A percentile compares a stretch with the other conserved stretches of the same genome.
These are phyloP conservation scores for Arbacia lixula DNA, from an alignment of 53 echinoderm and acorn worm genomes.

Conservation along the genomic window DNA sequence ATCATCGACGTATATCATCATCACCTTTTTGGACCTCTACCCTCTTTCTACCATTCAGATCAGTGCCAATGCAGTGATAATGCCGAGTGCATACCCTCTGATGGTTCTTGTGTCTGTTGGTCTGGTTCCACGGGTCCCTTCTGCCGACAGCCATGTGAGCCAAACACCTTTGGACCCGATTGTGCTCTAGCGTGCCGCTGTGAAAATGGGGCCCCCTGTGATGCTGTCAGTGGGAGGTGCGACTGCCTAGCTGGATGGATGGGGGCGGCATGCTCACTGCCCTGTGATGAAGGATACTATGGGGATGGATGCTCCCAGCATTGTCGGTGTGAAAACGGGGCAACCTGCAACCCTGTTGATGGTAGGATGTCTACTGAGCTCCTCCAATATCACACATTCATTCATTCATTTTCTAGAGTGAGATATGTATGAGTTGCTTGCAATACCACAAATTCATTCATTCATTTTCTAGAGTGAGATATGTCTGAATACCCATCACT, in stretches of 20 bases:
- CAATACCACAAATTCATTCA: not conserved
- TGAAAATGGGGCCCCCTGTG: constrained; percentile 76
- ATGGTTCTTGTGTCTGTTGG: constrained; percentile 79
- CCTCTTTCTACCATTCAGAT: constrained; percentile 8
- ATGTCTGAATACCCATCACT: not conserved
- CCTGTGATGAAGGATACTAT: constrained; percentile 75
- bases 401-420: not conserved
- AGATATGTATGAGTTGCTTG: not conserved
- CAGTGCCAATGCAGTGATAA: constrained; percentile 83
- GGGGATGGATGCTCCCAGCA: constrained; percentile 72
- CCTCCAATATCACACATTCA: not conserved
- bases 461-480: not conserved
- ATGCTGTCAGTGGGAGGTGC: constrained; percentile 81
- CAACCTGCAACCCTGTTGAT: constrained; percentile 57
- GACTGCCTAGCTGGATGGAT: constrained; percentile 85
- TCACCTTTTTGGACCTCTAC: constrained; percentile 19
- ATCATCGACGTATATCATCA: not conserved
- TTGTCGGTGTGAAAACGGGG: constrained; percentile 72
- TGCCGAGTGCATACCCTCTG: constrained; percentile 67
- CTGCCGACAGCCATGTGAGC: constrained; percentile 77
- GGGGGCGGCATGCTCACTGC: constrained; percentile 62
- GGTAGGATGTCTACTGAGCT: constrained; percentile 24
- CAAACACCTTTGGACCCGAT: constrained; percentile 74
- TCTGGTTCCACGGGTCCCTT: constrained; percentile 80
- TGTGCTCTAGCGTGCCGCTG: constrained; percentile 75